phyloP scores from a whole-genome alignment of 2,113 vertebrate species.

The Cariama cristata region DNA sequence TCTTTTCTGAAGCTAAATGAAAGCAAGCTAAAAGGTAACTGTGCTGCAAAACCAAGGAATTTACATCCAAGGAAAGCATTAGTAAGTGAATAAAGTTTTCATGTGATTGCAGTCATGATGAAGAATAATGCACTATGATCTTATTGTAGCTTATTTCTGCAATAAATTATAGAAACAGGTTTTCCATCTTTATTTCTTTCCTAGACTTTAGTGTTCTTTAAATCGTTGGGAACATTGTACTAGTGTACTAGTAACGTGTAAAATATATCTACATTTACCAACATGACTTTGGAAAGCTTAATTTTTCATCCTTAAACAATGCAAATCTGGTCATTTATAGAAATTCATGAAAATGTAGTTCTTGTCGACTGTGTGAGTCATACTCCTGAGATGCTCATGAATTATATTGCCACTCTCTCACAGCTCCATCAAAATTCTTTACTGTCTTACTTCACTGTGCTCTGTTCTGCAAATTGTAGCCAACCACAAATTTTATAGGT shows the following conservation, averaged over 20 bases:
- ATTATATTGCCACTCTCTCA: neutral
- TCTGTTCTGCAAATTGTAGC: neutral
- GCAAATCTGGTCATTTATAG: neutral
- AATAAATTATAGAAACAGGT: neutral
- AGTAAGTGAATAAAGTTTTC: neutral
- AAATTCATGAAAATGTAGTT: slow-evolving; percentile 10
- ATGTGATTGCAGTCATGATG: neutral
- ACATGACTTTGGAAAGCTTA: neutral
- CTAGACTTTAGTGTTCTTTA: neutral
- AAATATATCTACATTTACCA: neutral
- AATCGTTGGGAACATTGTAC: neutral
- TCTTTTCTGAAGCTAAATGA: neutral
- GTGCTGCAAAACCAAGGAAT: neutral
- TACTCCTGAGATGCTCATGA: slow-evolving; percentile 1
- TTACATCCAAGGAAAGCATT: neutral
- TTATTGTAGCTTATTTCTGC: neutral
- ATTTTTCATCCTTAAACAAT: neutral
- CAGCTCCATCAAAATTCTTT: slow-evolving; percentile 28
- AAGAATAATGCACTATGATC: neutral
- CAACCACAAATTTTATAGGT: neutral
- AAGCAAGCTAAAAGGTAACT: neutral
- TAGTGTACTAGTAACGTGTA: neutral
- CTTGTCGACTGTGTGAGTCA: neutral
- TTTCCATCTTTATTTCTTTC: neutral
- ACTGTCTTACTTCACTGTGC: neutral